phyloP scores from a whole-genome alignment of 2,797 vertebrate genomes.

The Enteromius radiatus region DNA sequence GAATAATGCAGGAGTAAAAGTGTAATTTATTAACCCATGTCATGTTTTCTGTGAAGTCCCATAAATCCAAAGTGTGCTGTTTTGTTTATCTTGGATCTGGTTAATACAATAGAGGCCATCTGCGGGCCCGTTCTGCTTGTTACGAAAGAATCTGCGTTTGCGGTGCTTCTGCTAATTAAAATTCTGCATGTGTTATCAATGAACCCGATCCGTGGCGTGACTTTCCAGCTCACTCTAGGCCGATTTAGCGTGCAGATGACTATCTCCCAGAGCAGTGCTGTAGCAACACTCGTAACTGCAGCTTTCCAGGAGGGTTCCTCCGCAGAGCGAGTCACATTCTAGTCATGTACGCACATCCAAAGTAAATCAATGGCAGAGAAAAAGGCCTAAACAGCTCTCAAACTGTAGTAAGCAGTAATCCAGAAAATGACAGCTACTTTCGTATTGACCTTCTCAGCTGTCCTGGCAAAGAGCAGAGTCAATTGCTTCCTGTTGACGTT shows the following conservation, averaged over 20 bases:
- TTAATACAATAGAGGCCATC: constrained; percentile 13
- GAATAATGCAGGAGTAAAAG: neutral
- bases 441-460: constrained; percentile 52
- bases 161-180: neutral
- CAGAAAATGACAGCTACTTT: constrained; percentile 54
- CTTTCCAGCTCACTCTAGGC: constrained; percentile 24
- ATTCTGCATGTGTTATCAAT: neutral
- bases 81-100: neutral
- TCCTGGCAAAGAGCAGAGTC: constrained; percentile 26
- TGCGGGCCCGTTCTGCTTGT: neutral
- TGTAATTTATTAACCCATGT: neutral
- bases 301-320: constrained; percentile 38
- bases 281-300: neutral
- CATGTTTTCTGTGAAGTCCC: neutral
- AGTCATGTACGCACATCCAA: constrained; percentile 49
- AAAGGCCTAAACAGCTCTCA: constrained; percentile 33
- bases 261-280: constrained; percentile 54
- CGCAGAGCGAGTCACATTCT: constrained; percentile 45
- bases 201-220: neutral
- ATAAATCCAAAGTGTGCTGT: neutral
- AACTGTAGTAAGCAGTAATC: constrained; percentile 52
- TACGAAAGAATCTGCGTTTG: neutral
- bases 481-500: constrained; percentile 22
- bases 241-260: constrained; percentile 51
- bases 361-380: constrained; percentile 59